These are phyloP conservation scores for Drosophila austrosaltans DNA, from an alignment of 2,888 invertebrate genomes.

Conservation along the genomic window DNA sequence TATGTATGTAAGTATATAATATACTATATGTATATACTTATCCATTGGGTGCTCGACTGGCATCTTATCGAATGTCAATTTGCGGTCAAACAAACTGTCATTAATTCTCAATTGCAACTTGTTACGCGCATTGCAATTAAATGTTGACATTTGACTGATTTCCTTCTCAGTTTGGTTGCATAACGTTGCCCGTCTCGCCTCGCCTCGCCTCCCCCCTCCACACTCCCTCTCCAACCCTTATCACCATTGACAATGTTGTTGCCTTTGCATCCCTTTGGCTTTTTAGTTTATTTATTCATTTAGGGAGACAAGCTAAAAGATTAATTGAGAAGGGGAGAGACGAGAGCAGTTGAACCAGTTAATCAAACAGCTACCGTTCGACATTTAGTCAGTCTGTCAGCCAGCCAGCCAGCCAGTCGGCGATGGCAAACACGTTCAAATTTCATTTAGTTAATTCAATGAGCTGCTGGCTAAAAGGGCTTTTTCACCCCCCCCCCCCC, in stretches of 20 bases:
- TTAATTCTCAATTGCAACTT: conserved; percentile 49
- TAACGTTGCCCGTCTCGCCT: neutral
- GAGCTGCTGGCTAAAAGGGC: conserved; percentile 36
- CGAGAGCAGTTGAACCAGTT: conserved; percentile 35
- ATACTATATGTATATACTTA: neutral
- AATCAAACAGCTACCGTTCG: conserved; percentile 47
- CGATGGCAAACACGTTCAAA: conserved; percentile 62
- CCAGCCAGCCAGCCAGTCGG: conserved; percentile 12
- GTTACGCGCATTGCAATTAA: conserved; percentile 61
- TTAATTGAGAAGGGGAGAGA: conserved; percentile 30
- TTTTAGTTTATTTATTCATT: conserved; percentile 12
- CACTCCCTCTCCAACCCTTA: too few relatives aligned
- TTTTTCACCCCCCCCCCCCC: neutral
- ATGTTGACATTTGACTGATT: conserved; percentile 48
- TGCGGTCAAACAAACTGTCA: conserved; percentile 48
- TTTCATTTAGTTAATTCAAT: conserved; percentile 74
- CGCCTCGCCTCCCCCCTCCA: neutral
- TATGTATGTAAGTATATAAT: too few relatives aligned
- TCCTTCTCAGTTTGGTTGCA: conserved; percentile 1
- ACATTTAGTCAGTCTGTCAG: conserved; percentile 29
- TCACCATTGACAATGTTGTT: too few relatives aligned
- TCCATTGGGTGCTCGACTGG: conserved; percentile 16
- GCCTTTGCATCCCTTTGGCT: neutral
- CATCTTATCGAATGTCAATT: conserved; percentile 34
- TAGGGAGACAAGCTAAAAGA: neutral